Base-by-base conservation (phyloP, 1,140 invertebrate species). In the Andrena cerasifolii region DNA sequence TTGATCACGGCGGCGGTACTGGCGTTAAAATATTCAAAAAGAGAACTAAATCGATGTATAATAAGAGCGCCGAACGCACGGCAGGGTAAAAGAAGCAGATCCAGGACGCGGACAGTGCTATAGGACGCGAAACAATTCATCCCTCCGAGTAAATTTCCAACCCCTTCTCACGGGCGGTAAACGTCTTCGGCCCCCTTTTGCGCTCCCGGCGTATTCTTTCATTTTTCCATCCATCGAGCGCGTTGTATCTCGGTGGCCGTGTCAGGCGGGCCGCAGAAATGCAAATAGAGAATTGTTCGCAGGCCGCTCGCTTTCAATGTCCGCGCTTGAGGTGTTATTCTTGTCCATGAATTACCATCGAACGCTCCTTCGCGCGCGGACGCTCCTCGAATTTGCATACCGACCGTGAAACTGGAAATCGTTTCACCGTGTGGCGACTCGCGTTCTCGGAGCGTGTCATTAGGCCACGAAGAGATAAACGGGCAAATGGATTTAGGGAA, bases 361-460 rank as follows among this genome's bases (percentile, higher is more conserved):
- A 56, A 56, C 72, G 33, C 33, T n/a, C n/a, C n/a, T n/a, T n/a
- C 59, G 65, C 47, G 61, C 45, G 51, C 71, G 47, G 71, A 74
- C 45, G 66, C 33, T 58, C 62, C 28, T 61, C 26, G 72, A 67
- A 75, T 75, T 75, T 67, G 63, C 72, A 67, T 67, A 67, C 51
- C 63, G 72, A 75, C 63, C 62, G 63, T 67, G 62, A 56, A 67
- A 67, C 51, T 67, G 72, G 62, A 66, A 66, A 75, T 75, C 61
- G 62, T 53, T 53, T 24, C 45, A 18, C 33, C 45, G 58, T 21
- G 24, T 16, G 70, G 14, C 58, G 8, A 43, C 18, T 40, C 58
- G 45, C 47, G 26, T 45, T 58, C 53, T 28, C 31, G 33, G 53
- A 40, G 10, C 18, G 45, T 65, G 71, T 63, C 58, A 73, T 73